Evolutionary conservation across 2,113 vertebrate genomes (phyloP), one percentile per base, ranked within the genome.

Genomic region (Sinocyclocheilus anophthalmus): DNA sequence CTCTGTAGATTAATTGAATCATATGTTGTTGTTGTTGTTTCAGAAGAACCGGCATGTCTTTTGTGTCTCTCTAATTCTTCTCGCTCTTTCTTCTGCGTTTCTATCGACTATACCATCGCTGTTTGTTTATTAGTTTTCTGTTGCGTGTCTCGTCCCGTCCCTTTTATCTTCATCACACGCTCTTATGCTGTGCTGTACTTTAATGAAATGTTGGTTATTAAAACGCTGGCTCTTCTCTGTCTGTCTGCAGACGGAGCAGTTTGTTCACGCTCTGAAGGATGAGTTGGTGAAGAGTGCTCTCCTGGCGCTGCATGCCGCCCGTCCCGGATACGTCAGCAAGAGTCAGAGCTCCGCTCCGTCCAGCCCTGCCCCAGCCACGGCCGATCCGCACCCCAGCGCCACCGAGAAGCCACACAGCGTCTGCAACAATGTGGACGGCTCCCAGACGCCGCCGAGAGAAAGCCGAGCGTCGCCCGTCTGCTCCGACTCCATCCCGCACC

Each of bases 231-330:
- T 33, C 84, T 42, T 88, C 55, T 86, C 63, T 86, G 3, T 59
- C 33, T 88, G 37, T 88, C 83, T 92, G 55, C 92, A 99, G 98
- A 98, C 97, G 11, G 96, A 99, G 90, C 93, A 97, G 86, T 99
- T 99, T 92, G 97, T 98, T 57, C 97, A 98, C 14, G 94, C 97
- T 7, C 97, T 99, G 88, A 98, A 99, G 91, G 97, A 99, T 86
- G 97, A 99, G 92, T 90, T 99, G 95, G 95, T 99, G 85, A 97
- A 97, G 93, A 99, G 95, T 75, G 96, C 98, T 18, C 96, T 99
- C 76, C 88, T 99, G 80, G 98, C 98, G 0, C 95, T 99, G 33
- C 97, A 99, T 30, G 96, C 96, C 0, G 98, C 98, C 0, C 93
- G 95, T 13, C 97, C 97, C 0, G 96, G 96, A 39, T 97, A 96